Base-by-base conservation (phyloP, 2,113 vertebrate species). In the Entelurus aequoreus region DNA sequence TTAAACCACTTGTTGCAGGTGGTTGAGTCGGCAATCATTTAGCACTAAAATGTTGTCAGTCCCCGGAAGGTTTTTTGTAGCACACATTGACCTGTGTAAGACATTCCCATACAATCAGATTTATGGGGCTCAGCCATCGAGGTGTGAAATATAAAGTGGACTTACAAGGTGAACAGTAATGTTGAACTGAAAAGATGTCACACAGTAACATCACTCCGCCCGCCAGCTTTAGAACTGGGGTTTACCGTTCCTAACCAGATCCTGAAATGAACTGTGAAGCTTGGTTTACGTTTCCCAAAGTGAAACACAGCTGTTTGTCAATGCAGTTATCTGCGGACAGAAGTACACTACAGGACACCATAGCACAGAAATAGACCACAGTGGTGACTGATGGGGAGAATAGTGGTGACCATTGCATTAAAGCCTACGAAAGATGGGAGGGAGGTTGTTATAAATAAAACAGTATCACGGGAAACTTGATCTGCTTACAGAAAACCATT, bases 301-400 rank as follows among this genome's bases (percentile, higher is more conserved):
- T 52, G 48, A 49, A 48, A 63, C 54, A 62, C 50, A 65, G 68
- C 42, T 69, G 51, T 52, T 82, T 76, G 81, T 86, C 81, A 65
- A 79, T 77, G 72, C 76, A 59, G 19, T 19, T 19, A 19, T 19
- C 19, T 19, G 19, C 19, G 13, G 42, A 56, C 69, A 16, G 52
- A 62, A 46, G 42, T 68, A 67, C 72, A 66, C 65, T 37, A 63
- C 47, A 56, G 63, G 70, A 74, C 67, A 37, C 40, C 8, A 11
- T 28, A 68, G 49, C 75, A 78, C 53, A 58, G 56, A 80, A 73
- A 80, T 72, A 69, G 71, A 81, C 80, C 63, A 77, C 46, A 40
- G 64, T 14, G 15, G 69, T 81, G 83, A 86, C 72, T 67, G 75
- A 85, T 83, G 77, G 57, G 55, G 54, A 64, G 49, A 51, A n/a